These are phyloP conservation scores for Tribolium freemani DNA, from an alignment of 2,888 invertebrate species.

Conservation along the genomic window DNA sequence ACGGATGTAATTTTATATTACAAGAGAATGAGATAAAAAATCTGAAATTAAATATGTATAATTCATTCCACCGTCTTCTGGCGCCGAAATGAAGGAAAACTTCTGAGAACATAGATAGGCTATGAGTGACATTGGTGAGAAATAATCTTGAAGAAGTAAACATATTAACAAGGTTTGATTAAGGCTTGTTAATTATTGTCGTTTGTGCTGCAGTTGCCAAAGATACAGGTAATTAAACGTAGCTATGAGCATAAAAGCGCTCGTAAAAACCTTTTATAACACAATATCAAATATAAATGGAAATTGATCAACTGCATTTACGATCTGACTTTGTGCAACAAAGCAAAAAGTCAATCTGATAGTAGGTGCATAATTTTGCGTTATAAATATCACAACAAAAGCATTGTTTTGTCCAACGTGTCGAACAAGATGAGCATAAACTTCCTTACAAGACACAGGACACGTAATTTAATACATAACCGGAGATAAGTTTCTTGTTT, in stretches of 20 bases:
- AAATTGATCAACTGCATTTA: constrained; percentile 35
- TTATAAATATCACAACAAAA: constrained; percentile 22
- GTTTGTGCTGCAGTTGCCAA: constrained; percentile 20
- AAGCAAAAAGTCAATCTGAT: constrained; percentile 25
- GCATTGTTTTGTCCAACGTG: constrained; percentile 9
- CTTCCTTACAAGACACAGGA: constrained; percentile 23
- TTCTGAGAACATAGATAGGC: not conserved
- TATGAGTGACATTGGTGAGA: not conserved
- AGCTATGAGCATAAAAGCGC: constrained; percentile 23
- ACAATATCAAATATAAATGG: constrained; percentile 38
- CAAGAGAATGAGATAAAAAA: not conserved
- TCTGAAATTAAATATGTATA: not conserved
- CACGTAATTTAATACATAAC: constrained; percentile 50
- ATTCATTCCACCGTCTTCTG: not conserved
- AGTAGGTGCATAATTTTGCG: constrained; percentile 9
- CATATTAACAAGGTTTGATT: constrained; percentile 6
- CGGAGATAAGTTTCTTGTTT: constrained; percentile 53
- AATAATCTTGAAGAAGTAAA: not conserved
- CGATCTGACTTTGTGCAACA: constrained; percentile 33
- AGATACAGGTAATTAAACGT: constrained; percentile 37
- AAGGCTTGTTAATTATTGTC: constrained; percentile 30
- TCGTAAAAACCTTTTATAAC: constrained; percentile 34
- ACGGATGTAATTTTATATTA: not conserved
- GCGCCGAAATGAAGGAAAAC: not conserved
- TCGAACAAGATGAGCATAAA: constrained; percentile 22